Evolutionary conservation across 2,888 invertebrate species (phyloP).

Genomic region (Tanytarsus gracilentus): DNA sequence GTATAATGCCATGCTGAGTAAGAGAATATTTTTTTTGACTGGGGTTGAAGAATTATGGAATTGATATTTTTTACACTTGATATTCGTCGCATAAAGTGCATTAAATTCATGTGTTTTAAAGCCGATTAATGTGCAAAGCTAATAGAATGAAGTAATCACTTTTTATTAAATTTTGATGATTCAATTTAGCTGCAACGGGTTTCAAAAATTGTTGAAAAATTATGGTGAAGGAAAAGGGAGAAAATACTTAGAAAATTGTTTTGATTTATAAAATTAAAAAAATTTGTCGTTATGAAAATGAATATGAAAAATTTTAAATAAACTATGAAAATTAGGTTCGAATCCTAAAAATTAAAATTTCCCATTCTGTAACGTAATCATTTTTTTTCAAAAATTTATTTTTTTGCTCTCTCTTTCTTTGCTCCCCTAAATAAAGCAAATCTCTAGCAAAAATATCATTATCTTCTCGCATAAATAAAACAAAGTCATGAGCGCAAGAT

Average conservation of each 20-base stretch:
- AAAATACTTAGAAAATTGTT: too few relatives aligned
- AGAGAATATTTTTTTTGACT: neutral
- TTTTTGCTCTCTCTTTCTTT: too few relatives aligned
- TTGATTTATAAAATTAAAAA: too few relatives aligned
- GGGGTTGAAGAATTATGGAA: constrained; percentile 14
- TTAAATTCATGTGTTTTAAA: constrained; percentile 27
- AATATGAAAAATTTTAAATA: too few relatives aligned
- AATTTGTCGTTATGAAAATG: too few relatives aligned
- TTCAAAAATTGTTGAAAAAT: constrained; percentile 14
- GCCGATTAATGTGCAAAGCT: constrained; percentile 22
- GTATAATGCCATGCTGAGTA: neutral
- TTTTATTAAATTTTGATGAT: constrained; percentile 13
- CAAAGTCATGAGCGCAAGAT: neutral
- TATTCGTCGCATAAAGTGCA: neutral
- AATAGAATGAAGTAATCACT: constrained; percentile 13
- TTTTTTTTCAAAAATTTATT: too few relatives aligned
- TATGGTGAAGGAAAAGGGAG: too few relatives aligned
- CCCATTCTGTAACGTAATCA: too few relatives aligned
- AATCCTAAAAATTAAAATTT: too few relatives aligned
- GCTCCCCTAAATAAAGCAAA: neutral
- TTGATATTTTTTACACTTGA: constrained; percentile 3
- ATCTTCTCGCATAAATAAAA: neutral
- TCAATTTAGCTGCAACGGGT: too few relatives aligned
- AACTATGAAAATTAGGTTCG: too few relatives aligned
- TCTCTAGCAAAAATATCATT: too few relatives aligned